Percentiles rank a stretch among this genome's conserved stretches.
Evolutionary conservation across 2,113 vertebrate genomes (phyloP).

Genomic region (Petrocephalus microphthalmus): DNA sequence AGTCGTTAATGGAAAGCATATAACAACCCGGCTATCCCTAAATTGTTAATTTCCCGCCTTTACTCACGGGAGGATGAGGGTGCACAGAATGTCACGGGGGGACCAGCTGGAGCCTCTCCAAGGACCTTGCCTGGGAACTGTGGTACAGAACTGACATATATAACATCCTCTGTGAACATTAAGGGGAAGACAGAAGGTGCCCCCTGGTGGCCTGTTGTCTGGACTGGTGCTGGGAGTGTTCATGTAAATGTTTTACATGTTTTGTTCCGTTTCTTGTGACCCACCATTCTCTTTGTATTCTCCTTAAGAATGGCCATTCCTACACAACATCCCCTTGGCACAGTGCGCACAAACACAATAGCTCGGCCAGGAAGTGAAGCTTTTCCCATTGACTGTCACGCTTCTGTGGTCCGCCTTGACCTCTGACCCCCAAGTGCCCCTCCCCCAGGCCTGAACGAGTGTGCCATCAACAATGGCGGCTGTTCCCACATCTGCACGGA

Average conservation of each 20-base stretch:
- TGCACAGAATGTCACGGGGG: not conserved
- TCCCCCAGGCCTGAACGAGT: conserved; percentile 64
- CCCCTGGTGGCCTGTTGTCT: not conserved
- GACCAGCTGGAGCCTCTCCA: not conserved
- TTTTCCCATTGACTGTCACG: not conserved
- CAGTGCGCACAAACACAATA: not conserved
- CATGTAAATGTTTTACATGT: not conserved
- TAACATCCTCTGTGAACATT: not conserved
- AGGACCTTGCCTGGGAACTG: not conserved
- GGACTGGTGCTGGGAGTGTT: not conserved
- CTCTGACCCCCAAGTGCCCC: conserved; percentile 24
- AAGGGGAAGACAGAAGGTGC: not conserved
- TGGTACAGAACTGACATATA: not conserved
- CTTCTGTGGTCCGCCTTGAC: not conserved
- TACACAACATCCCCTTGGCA: not conserved
- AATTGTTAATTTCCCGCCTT: conserved; percentile 8
- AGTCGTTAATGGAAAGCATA: conserved; percentile 13
- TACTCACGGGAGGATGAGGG: not conserved
- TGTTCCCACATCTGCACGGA: conserved; percentile 94
- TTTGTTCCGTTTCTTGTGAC: not conserved
- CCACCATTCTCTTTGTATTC: not conserved
- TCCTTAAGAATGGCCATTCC: not conserved
- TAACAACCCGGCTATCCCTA: not conserved
- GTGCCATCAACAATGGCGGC: conserved; percentile 84
- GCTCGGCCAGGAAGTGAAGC: not conserved